Conservation (phyloP, 2,888 invertebrate species). For the Prosapia bicincta region DNA sequence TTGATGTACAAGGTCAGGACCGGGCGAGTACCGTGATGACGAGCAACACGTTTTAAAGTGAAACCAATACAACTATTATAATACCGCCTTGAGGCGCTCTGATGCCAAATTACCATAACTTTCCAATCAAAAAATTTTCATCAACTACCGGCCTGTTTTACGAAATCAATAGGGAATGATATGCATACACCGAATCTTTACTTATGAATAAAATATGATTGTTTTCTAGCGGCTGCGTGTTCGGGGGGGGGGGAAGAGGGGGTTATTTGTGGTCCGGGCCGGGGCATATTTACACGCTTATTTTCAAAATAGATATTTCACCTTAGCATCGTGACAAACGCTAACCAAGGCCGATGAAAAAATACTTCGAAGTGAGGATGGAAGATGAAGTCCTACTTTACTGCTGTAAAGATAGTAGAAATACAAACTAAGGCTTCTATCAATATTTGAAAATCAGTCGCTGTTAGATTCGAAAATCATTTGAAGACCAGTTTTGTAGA, state of each 20-base stretch:
- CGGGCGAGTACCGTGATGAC: not conserved
- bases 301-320: slow-evolving; percentile 27
- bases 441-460: too few relatives aligned
- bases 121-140: not conserved
- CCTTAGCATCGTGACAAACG: slow-evolving; percentile 11
- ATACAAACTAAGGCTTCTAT: too few relatives aligned
- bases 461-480: too few relatives aligned
- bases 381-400: not conserved
- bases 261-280: not conserved
- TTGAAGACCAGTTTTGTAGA: too few relatives aligned
- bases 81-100: not conserved
- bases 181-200: not conserved
- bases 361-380: not conserved
- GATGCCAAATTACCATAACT: not conserved
- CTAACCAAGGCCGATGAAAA: not conserved
- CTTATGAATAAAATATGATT: not conserved
- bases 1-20: too few relatives aligned
- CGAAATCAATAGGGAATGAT: not conserved
- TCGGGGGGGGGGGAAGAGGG: not conserved
- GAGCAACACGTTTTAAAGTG: not conserved
- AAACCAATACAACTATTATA: not conserved
- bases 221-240: not conserved
- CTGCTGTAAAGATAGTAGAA: too few relatives aligned
- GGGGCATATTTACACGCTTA: slow-evolving; percentile 25
- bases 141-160: not conserved